These are phyloP conservation scores for Argyra leucocephala DNA, from an alignment of 2,888 invertebrate species.

Conservation along the genomic window DNA sequence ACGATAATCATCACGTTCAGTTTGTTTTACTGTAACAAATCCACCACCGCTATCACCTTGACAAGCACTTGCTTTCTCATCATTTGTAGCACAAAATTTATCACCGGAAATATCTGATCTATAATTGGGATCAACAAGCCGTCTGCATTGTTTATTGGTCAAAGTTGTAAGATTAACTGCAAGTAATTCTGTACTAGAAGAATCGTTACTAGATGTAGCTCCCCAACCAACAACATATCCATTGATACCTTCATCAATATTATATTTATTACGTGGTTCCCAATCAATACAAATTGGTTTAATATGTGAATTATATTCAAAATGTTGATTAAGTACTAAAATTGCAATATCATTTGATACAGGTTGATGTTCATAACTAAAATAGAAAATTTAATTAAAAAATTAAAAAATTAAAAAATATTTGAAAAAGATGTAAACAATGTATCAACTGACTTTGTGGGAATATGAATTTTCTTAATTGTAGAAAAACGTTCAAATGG, in stretches of 20 bases:
- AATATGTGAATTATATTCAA: neutral
- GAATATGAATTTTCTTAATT: neutral
- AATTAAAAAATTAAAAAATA: neutral
- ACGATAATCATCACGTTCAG: neutral
- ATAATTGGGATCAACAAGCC: neutral
- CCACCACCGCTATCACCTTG: constrained; percentile 18
- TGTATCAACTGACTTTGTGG: neutral
- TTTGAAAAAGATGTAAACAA: neutral
- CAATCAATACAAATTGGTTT: constrained; percentile 4
- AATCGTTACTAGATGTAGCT: neutral
- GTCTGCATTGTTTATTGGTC: constrained; percentile 14
- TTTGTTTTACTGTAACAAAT: constrained; percentile 8
- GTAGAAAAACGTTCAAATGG: neutral
- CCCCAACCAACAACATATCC: constrained; percentile 21
- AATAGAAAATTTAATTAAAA: neutral
- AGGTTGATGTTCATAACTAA: neutral
- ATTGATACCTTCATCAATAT: neutral
- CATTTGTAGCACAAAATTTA: constrained; percentile 14
- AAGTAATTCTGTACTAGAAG: constrained; percentile 11
- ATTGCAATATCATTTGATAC: neutral
- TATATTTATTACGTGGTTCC: neutral
- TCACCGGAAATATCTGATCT: constrained; percentile 16
- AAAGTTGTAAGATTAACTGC: constrained; percentile 16
- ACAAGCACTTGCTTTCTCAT: constrained; percentile 14
- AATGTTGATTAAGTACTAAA: neutral